phyloP scores from a whole-genome alignment of 2,113 vertebrate genomes.

The Leptocoma aspasia region DNA sequence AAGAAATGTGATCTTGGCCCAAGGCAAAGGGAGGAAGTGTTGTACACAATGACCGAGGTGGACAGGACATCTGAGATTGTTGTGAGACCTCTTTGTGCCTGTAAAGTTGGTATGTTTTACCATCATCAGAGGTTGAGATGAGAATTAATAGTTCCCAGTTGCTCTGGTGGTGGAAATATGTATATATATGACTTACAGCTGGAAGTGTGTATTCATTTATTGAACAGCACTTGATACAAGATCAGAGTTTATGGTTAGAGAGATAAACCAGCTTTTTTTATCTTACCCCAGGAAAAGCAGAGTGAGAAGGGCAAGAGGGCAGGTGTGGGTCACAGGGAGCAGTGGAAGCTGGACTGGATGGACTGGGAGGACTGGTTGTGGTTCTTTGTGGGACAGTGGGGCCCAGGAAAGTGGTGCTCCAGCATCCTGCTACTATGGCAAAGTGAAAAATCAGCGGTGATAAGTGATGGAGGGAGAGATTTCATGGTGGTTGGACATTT shows the following conservation, averaged over 20 bases:
- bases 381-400: fast-evolving
- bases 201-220: neutral
- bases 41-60: neutral
- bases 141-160: neutral
- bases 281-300: neutral
- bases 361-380: neutral
- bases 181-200: fast-evolving
- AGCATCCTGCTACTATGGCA: neutral
- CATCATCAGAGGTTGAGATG: neutral
- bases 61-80: neutral
- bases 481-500: neutral
- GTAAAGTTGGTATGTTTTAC: neutral
- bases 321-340: neutral
- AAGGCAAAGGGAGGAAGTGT: neutral
- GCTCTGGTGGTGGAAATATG: neutral
- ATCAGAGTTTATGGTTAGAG: neutral
- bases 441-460: fast-evolving
- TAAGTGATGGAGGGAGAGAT: neutral
- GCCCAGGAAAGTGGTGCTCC: neutral
- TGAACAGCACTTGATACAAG: neutral
- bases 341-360: neutral
- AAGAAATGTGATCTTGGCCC: neutral
- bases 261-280: neutral
- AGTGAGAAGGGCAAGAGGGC: neutral
- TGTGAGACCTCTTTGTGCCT: neutral